phyloP scores from a whole-genome alignment of 2,888 invertebrate genomes.

The Dasysyrphus tricinctus region DNA sequence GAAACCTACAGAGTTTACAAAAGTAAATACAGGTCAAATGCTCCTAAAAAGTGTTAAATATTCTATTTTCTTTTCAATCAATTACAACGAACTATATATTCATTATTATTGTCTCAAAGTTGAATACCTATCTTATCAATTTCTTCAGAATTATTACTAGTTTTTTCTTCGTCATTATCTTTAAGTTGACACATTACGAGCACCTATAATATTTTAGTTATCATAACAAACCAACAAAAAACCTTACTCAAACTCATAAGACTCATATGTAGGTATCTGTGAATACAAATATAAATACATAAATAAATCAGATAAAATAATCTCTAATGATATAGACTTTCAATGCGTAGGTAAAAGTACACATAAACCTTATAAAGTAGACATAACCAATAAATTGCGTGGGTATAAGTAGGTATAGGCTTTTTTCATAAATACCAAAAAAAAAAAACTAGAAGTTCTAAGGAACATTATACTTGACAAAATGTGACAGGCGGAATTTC shows the following conservation, averaged over 20 bases:
- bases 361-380: background rate
- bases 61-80: background rate
- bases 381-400: background rate
- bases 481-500: slow-evolving; percentile 8
- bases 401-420: background rate
- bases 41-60: background rate
- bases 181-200: slow-evolving; percentile 25
- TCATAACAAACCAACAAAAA: background rate
- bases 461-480: slow-evolving; percentile 10
- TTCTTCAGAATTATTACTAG: slow-evolving; percentile 16
- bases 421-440: background rate
- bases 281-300: background rate
- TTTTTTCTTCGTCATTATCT: background rate
- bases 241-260: background rate
- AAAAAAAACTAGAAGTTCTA: background rate
- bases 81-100: background rate
- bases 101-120: background rate
- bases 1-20: no score
- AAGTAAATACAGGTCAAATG: no score
- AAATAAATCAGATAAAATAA: slow-evolving; percentile 26
- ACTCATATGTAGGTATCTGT: no score
- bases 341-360: slow-evolving; percentile 6
- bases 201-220: slow-evolving; percentile 10
- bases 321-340: slow-evolving; percentile 4
- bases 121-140: slow-evolving; percentile 24